These are phyloP conservation scores for Aplochiton taeniatus DNA, from an alignment of 2,797 vertebrate species.

Conservation along the genomic window DNA sequence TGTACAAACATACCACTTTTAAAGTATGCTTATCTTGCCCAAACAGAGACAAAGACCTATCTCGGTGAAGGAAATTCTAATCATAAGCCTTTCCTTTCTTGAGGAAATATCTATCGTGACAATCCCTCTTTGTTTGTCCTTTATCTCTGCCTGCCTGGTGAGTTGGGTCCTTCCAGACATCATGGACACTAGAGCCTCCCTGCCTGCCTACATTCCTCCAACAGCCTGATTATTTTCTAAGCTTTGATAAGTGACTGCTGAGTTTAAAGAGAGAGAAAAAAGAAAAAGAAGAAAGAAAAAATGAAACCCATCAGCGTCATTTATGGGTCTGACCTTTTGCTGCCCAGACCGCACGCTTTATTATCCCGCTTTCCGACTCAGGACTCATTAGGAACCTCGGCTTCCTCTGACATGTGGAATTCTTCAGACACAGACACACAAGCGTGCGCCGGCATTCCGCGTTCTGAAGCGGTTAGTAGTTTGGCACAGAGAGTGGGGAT, in stretches of 20 bases:
- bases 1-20: slow-evolving; percentile 41
- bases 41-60: slow-evolving; percentile 35
- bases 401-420: slow-evolving; percentile 17
- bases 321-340: slow-evolving; percentile 53
- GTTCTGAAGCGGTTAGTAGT: slow-evolving; percentile 59
- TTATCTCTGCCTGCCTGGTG: slow-evolving; percentile 49
- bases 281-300: slow-evolving; percentile 64
- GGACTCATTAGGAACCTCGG: slow-evolving; percentile 52
- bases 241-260: slow-evolving; percentile 65
- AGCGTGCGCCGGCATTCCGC: slow-evolving; percentile 16
- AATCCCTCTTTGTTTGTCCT: slow-evolving; percentile 59
- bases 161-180: slow-evolving; percentile 31
- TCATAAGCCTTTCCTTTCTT: slow-evolving; percentile 36
- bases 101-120: slow-evolving; percentile 49
- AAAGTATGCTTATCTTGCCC: slow-evolving; percentile 40
- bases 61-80: slow-evolving; percentile 35
- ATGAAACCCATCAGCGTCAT: slow-evolving; percentile 58
- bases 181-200: slow-evolving; percentile 40
- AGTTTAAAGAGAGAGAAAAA: slow-evolving; percentile 51
- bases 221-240: slow-evolving; percentile 58
- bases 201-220: slow-evolving; percentile 46
- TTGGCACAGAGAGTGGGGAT: slow-evolving; percentile 64
- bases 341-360: slow-evolving; percentile 25
- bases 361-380: slow-evolving; percentile 24
- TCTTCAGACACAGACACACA: neutral